A percentile compares a stretch with the other conserved stretches of the same genome.
phyloP scores from a whole-genome alignment of 2,113 vertebrate genomes.

The Muscicapa adusta region DNA sequence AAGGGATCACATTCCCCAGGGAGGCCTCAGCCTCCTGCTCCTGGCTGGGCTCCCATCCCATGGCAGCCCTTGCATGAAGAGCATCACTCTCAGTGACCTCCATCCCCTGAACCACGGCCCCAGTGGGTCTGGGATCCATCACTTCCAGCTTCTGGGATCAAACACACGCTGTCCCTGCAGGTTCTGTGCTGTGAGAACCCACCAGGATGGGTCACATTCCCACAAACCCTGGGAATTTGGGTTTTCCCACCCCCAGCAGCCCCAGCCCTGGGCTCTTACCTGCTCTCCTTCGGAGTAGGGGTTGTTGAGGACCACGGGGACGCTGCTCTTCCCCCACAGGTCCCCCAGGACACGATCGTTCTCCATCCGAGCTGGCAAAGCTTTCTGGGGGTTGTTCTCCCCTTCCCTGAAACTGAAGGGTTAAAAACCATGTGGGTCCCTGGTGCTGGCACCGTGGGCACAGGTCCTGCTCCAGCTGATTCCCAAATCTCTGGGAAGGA shows the following conservation, averaged over 20 bases:
- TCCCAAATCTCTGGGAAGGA: not conserved
- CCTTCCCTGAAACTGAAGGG: constrained; percentile 76
- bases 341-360: constrained; percentile 73
- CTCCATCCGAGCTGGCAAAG: constrained; percentile 71
- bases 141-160: not conserved
- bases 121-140: accelerated
- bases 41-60: not conserved
- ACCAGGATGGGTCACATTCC: accelerated
- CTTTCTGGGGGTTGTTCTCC: constrained; percentile 70
- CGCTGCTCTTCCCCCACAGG: constrained; percentile 74
- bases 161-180: accelerated
- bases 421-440: not conserved
- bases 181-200: not conserved
- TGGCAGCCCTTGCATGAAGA: not conserved
- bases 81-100: not conserved
- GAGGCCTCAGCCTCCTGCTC: not conserved
- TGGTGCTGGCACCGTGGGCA: accelerated
- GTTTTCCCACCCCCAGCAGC: not conserved
- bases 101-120: accelerated
- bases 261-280: constrained; percentile 61
- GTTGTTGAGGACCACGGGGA: constrained; percentile 77
- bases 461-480: not conserved
- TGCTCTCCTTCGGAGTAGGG: constrained; percentile 77
- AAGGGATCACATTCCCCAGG: not conserved
- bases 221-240: not conserved